Evolutionary conservation across 2,797 vertebrate genomes (phyloP).

Genomic region (Discoglossus pictus): DNA sequence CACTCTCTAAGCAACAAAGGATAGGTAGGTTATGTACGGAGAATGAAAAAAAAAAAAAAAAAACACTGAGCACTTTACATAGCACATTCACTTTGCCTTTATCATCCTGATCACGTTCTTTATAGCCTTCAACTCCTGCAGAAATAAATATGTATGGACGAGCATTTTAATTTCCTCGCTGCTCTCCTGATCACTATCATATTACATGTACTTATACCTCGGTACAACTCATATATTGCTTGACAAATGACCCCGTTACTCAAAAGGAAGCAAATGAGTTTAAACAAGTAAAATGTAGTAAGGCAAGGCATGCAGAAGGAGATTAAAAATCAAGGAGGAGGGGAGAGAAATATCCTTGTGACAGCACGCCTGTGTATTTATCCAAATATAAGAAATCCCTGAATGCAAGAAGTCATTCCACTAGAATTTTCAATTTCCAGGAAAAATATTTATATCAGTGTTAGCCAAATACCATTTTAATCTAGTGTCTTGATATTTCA

Average conservation of each 20-base stretch:
- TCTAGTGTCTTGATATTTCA: too few species aligned
- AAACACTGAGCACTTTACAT: conserved; percentile 27
- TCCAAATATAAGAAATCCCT: too few species aligned
- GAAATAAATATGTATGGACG: conserved; percentile 29
- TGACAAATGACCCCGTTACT: conserved; percentile 30
- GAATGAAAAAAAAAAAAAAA: conserved; percentile 11
- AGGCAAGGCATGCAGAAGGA: too few species aligned
- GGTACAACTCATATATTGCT: conserved; percentile 7
- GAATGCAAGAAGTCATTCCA: too few species aligned
- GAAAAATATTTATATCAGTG: too few species aligned
- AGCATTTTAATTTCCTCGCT: conserved; percentile 29
- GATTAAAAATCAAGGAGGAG: too few species aligned
- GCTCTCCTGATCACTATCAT: conserved; percentile 13
- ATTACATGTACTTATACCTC: conserved; percentile 26
- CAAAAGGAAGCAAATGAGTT: conserved; percentile 18
- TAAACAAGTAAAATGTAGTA: too few species aligned
- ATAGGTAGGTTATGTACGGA: conserved; percentile 10
- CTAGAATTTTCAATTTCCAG: too few species aligned
- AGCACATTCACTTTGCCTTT: conserved; percentile 16
- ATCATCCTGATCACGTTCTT: conserved; percentile 27
- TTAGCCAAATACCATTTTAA: too few species aligned
- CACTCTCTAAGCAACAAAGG: background rate
- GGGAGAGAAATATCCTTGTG: too few species aligned
- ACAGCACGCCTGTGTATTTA: too few species aligned
- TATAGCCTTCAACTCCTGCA: conserved; percentile 22